Evolutionary conservation across 2,797 vertebrate species (phyloP).

Genomic region (Nasua narica): DNA sequence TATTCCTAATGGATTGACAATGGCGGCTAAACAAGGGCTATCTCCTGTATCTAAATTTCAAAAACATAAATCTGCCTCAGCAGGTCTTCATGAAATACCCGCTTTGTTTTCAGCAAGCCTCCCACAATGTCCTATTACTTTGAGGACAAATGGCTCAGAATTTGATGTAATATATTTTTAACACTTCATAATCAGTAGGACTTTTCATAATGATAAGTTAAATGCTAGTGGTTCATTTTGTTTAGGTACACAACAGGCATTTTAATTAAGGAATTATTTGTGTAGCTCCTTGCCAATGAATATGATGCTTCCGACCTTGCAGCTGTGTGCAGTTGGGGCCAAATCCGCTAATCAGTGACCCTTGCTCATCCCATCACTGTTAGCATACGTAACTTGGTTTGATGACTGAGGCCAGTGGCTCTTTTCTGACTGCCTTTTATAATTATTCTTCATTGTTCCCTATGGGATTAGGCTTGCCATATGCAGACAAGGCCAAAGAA

Average conservation of each 20-base stretch:
- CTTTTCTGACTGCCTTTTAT: background rate
- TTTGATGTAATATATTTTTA: background rate
- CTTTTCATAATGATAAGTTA: constrained; percentile 36
- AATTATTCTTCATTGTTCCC: background rate
- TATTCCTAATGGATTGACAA: background rate
- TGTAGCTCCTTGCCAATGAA: background rate
- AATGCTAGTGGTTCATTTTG: constrained; percentile 2
- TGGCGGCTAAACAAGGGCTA: background rate
- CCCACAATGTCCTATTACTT: background rate
- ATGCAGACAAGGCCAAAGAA: background rate
- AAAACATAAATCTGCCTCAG: constrained; percentile 26
- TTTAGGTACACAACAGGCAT: background rate
- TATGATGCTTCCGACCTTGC: background rate
- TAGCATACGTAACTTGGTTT: background rate
- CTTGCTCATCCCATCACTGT: background rate
- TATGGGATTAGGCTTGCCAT: background rate
- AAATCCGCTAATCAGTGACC: background rate
- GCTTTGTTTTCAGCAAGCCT: background rate
- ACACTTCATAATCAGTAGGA: background rate
- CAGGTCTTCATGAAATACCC: background rate
- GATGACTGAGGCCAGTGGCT: background rate
- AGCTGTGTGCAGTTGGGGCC: constrained; percentile 25
- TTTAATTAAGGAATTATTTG: constrained; percentile 35
- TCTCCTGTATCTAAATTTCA: background rate
- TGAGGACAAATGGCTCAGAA: constrained; percentile 1